phyloP scores from a whole-genome alignment of 35 echinoderm and acorn worm genomes.

The Amphiura filiformis region DNA sequence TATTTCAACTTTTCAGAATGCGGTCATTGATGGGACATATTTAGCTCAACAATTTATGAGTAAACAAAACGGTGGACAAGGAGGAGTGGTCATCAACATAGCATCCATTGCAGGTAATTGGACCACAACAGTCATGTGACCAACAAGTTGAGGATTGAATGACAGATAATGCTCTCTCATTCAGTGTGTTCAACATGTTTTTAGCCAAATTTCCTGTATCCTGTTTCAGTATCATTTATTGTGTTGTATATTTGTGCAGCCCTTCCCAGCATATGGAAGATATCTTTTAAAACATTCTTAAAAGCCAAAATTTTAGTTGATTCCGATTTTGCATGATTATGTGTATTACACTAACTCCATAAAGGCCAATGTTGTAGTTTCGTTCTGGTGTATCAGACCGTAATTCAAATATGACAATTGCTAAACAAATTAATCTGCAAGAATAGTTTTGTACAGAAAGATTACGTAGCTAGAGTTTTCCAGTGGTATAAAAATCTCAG shows the following conservation, averaged over 20 bases:
- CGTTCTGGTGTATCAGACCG: no score
- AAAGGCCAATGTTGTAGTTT: no score
- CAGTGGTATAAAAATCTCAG: no score
- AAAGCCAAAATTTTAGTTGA: no score
- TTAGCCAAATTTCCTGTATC: not conserved
- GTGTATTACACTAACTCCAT: no score
- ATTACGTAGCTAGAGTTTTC: no score
- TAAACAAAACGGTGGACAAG: conserved; percentile 63
- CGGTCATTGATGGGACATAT: conserved; percentile 72
- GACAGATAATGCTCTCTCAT: not conserved
- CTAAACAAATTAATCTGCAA: no score
- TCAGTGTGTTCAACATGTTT: not conserved
- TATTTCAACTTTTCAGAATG: conserved; percentile 44
- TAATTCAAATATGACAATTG: no score
- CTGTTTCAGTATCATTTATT: not conserved
- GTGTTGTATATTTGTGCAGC: not conserved
- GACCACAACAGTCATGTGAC: not conserved
- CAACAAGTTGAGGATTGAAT: not conserved
- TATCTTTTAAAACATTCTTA: no score
- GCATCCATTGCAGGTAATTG: conserved; percentile 76
- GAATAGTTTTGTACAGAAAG: no score
- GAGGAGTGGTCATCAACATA: conserved; percentile 82
- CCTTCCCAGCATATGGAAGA: not conserved
- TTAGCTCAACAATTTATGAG: conserved; percentile 74
- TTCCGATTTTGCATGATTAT: no score